These are phyloP conservation scores for Theocolax elegans DNA, from an alignment of 1,140 invertebrate species.

Conservation along the genomic window DNA sequence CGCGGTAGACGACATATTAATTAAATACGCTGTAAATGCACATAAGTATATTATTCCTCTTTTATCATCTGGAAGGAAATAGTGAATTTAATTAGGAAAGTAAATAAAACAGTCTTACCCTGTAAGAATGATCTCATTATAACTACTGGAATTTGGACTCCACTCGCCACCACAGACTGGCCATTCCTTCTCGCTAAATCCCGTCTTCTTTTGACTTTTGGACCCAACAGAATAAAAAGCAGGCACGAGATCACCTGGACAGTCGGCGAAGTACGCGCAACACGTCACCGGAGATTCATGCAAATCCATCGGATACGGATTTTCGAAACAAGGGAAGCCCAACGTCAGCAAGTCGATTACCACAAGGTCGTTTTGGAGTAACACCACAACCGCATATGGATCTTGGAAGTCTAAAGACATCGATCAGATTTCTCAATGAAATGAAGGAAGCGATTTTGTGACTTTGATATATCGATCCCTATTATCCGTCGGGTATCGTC, in stretches of 20 bases:
- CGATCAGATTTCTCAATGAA: constrained; percentile 2
- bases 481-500: neutral
- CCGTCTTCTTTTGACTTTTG: constrained; percentile 78
- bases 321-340: constrained; percentile 98
- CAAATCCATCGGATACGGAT: constrained; percentile 99
- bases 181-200: constrained; percentile 96
- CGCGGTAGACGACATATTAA: too few species aligned
- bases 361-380: constrained; percentile 97
- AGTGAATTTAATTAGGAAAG: too few species aligned
- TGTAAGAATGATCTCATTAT: constrained; percentile 96
- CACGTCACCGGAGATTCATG: constrained; percentile 97
- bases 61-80: too few species aligned
- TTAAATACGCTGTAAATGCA: too few species aligned
- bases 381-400: constrained; percentile 96
- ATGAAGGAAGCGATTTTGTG: neutral
- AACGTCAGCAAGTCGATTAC: constrained; percentile 94
- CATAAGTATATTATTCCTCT: too few species aligned
- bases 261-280: constrained; percentile 96
- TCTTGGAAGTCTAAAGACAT: constrained; percentile 86
- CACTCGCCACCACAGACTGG: constrained; percentile 95
- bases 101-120: too few species aligned
- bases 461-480: too few species aligned
- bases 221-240: constrained; percentile 91
- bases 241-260: constrained; percentile 95
- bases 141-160: constrained; percentile 92